phyloP scores from a whole-genome alignment of 2,888 invertebrate species.

The Acleris literana region DNA sequence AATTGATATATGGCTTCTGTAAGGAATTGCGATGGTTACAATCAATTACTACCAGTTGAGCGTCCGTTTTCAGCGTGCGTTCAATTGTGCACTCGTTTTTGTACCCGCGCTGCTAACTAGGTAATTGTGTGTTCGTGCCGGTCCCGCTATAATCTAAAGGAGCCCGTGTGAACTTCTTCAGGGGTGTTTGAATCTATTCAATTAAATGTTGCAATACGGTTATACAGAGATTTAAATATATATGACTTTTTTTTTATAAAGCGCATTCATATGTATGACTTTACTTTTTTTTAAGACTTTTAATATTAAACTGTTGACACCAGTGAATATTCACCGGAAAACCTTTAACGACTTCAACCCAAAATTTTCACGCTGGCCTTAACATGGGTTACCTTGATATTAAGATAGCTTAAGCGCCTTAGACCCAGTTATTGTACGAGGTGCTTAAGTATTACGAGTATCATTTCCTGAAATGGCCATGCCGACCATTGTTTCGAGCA shows the following conservation, averaged over 20 bases:
- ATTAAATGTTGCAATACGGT: too few relatives aligned
- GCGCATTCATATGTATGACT: too few relatives aligned
- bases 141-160: conserved; percentile 16
- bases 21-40: conserved; percentile 64
- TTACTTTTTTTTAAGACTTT: not conserved
- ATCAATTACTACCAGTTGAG: conserved; percentile 79
- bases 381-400: not conserved
- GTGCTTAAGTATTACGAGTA: conserved; percentile 12
- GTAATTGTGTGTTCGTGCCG: conserved; percentile 45
- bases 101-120: conserved; percentile 53
- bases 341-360: too few relatives aligned
- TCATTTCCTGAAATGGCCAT: conserved; percentile 23
- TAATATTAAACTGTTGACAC: not conserved
- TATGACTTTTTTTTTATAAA: too few relatives aligned
- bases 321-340: too few relatives aligned
- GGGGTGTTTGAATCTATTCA: not conserved
- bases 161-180: conserved; percentile 11
- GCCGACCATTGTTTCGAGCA: conserved; percentile 30
- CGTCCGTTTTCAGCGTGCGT: conserved; percentile 50
- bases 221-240: too few relatives aligned
- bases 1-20: conserved; percentile 56
- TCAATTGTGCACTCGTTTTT: conserved; percentile 73
- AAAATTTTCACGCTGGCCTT: not conserved
- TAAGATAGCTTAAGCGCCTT: not conserved
- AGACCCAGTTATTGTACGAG: not conserved